These are phyloP conservation scores for Corythoichthys haematopterus DNA, from an alignment of 2,113 vertebrate genomes.

Conservation along the genomic window DNA sequence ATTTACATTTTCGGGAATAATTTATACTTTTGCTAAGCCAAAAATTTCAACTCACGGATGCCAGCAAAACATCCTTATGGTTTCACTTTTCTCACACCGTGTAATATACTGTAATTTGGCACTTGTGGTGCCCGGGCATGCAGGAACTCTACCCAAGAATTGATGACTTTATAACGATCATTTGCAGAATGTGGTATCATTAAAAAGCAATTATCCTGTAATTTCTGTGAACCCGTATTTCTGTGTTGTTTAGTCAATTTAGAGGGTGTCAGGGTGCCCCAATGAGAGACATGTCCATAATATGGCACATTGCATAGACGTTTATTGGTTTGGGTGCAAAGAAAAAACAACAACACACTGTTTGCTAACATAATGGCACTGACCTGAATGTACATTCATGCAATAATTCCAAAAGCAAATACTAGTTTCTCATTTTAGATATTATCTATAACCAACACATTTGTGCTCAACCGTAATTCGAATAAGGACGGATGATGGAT, in stretches of 20 bases:
- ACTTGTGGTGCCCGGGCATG: slow-evolving; percentile 60
- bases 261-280: slow-evolving; percentile 9
- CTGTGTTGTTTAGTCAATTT: slow-evolving; percentile 47
- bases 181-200: slow-evolving; percentile 90
- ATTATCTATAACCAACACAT: not conserved
- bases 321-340: slow-evolving; percentile 12
- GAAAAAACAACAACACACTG: slow-evolving; percentile 4
- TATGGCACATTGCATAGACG: slow-evolving; percentile 17
- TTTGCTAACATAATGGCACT: slow-evolving; percentile 14
- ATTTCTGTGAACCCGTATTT: slow-evolving; percentile 42
- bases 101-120: slow-evolving; percentile 38
- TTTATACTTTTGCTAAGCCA: not conserved
- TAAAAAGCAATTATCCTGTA: slow-evolving; percentile 85
- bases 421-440: not conserved
- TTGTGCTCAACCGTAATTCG: not conserved
- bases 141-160: slow-evolving; percentile 69
- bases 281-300: slow-evolving; percentile 28
- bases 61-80: slow-evolving; percentile 9
- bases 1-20: slow-evolving; percentile 9
- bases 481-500: not conserved
- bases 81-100: slow-evolving; percentile 19
- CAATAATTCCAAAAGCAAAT: not conserved
- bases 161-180: slow-evolving; percentile 78
- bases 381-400: not conserved
- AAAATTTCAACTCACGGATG: not conserved